phyloP scores from a whole-genome alignment of 1,140 invertebrate genomes.

The Lucilia cuprina region DNA sequence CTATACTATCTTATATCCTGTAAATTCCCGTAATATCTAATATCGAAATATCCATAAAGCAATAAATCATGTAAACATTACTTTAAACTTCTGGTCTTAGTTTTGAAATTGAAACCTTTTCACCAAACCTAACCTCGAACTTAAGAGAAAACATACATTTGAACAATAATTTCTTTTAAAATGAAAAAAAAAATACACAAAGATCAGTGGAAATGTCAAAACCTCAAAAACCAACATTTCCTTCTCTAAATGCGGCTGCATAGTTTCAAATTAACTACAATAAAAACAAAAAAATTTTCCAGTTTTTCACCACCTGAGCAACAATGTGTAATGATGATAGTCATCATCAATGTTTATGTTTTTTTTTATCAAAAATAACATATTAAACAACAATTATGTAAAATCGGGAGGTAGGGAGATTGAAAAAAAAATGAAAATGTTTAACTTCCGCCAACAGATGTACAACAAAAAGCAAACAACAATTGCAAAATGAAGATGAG shows the following conservation, averaged over 20 bases:
- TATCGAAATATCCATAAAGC: too few relatives aligned
- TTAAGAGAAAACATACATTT: too few relatives aligned
- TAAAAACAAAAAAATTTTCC: not conserved
- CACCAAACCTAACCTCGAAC: too few relatives aligned
- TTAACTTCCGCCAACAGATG: not conserved
- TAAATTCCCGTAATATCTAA: too few relatives aligned
- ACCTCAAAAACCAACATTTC: conserved; percentile 21
- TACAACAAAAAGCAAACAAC: not conserved
- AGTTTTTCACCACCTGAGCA: not conserved
- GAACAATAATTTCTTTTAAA: too few relatives aligned
- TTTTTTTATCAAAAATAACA: not conserved
- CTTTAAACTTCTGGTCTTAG: not conserved
- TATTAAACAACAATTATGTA: conserved; percentile 19
- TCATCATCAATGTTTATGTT: too few relatives aligned
- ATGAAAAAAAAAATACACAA: not conserved
- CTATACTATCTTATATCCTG: too few relatives aligned
- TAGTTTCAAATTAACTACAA: not conserved
- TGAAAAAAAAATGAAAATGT: not conserved
- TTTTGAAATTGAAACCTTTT: too few relatives aligned
- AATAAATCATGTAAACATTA: too few relatives aligned
- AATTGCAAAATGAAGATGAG: conserved; percentile 23
- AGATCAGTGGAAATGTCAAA: conserved; percentile 26
- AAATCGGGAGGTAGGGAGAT: not conserved
- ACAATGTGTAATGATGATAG: not conserved
- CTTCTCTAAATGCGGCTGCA: not conserved